Evolutionary conservation across 1,140 invertebrate genomes (phyloP).

Genomic region (Ceratina calcarata): DNA sequence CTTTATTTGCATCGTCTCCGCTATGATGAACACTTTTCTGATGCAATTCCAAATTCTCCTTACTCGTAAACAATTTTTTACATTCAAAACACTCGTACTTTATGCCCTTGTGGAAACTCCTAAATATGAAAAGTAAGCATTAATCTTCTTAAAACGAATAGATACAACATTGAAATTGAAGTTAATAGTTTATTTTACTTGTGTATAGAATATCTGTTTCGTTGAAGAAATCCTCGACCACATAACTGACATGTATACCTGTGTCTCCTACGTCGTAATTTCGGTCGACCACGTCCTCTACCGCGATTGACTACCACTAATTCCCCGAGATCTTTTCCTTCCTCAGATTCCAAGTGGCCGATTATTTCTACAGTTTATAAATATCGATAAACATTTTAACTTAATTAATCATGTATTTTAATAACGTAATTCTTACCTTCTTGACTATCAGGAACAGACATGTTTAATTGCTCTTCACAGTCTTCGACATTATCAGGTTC

Average conservation of each 20-base stretch:
- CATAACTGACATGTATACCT: conserved; percentile 82
- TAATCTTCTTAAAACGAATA: not conserved
- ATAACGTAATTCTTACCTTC: conserved; percentile 68
- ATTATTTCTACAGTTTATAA: conserved; percentile 81
- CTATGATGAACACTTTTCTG: conserved; percentile 80
- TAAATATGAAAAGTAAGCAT: conserved; percentile 37
- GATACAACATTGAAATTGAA: not conserved
- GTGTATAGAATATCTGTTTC: conserved; percentile 79
- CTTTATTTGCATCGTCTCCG: conserved; percentile 76
- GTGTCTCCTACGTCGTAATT: conserved; percentile 77
- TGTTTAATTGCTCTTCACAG: conserved; percentile 59
- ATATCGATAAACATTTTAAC: not conserved
- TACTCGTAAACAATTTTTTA: conserved; percentile 76
- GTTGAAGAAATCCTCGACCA: conserved; percentile 80
- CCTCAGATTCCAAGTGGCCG: conserved; percentile 84
- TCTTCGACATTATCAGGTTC: conserved; percentile 60
- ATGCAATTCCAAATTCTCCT: conserved; percentile 79
- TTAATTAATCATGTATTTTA: not conserved
- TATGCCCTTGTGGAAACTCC: conserved; percentile 79
- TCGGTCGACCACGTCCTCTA: conserved; percentile 81
- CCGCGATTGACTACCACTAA: conserved; percentile 83
- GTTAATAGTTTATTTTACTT: conserved; percentile 66
- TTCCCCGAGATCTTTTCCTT: conserved; percentile 83
- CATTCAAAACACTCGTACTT: conserved; percentile 81
- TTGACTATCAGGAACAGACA: conserved; percentile 69